phyloP scores from a whole-genome alignment of 2,113 vertebrate species.

The Prochilodus magdalenae region DNA sequence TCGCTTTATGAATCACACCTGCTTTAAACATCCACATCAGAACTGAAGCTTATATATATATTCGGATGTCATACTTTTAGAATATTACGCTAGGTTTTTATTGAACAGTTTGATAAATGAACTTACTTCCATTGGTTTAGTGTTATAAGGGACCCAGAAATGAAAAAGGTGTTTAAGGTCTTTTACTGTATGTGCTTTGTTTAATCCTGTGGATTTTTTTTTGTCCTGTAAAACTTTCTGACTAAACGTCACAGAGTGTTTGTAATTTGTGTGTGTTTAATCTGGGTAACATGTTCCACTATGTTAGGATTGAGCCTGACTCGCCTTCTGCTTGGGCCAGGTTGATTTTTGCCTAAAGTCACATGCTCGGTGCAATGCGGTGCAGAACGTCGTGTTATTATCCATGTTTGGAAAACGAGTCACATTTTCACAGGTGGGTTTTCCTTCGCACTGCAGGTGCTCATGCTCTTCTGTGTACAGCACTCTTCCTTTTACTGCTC shows the following conservation, averaged over 20 bases:
- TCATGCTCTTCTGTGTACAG: slow-evolving; percentile 42
- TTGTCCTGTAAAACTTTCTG: slow-evolving; percentile 37
- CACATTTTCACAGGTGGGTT: slow-evolving; percentile 21
- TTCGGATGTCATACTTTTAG: too few relatives aligned
- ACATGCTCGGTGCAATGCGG: slow-evolving; percentile 29
- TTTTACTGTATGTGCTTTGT: slow-evolving; percentile 47
- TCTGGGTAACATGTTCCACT: slow-evolving; percentile 20
- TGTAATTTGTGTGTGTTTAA: slow-evolving; percentile 35
- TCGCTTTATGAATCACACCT: too few relatives aligned
- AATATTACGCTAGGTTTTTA: too few relatives aligned
- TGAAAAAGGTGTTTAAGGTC: slow-evolving; percentile 10
- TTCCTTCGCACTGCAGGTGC: slow-evolving; percentile 44
- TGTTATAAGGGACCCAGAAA: neutral
- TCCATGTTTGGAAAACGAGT: slow-evolving; percentile 17
- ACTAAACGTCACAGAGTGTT: slow-evolving; percentile 44
- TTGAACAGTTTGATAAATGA: too few relatives aligned
- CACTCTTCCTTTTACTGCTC: slow-evolving; percentile 15
- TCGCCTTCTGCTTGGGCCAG: slow-evolving; percentile 29
- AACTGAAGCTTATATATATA: too few relatives aligned
- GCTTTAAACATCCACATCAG: too few relatives aligned
- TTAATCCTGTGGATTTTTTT: slow-evolving; percentile 64
- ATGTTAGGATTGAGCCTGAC: slow-evolving; percentile 17
- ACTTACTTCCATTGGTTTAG: neutral
- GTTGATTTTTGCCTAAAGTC: slow-evolving; percentile 9
- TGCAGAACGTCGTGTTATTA: slow-evolving; percentile 19